Conservation (phyloP, 2,113 vertebrate genomes). For the Hippocampus barbouri region DNA sequence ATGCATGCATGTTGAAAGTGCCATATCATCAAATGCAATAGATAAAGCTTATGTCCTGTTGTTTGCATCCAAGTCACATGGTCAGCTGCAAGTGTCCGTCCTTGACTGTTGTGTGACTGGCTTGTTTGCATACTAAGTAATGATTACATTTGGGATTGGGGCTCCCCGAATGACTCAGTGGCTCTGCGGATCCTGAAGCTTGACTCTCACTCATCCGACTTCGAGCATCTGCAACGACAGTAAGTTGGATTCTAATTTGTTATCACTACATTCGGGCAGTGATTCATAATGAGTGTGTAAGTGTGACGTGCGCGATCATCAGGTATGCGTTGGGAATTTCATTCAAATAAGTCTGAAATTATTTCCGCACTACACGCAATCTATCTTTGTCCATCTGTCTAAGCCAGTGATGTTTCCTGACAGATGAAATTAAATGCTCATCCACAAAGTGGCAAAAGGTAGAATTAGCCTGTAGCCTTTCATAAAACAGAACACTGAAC, state of each 20-base stretch:
- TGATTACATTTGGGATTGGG: slow-evolving; percentile 40
- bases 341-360: background rate
- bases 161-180: slow-evolving; percentile 15
- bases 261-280: background rate
- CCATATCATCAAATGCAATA: background rate
- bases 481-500: no score
- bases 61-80: slow-evolving; percentile 26
- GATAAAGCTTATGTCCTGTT: background rate
- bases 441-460: no score
- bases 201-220: background rate
- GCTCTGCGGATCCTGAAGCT: slow-evolving; percentile 5
- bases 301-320: background rate
- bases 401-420: no score
- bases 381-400: no score
- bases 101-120: slow-evolving; percentile 29
- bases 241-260: slow-evolving; percentile 34
- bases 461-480: no score
- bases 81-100: slow-evolving; percentile 42
- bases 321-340: background rate
- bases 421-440: no score
- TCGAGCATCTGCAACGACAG: slow-evolving; percentile 15
- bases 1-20: background rate
- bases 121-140: slow-evolving; percentile 56
- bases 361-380: background rate
- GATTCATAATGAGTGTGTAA: background rate